These are phyloP conservation scores for Nyctibius grandis DNA, from an alignment of 2,797 vertebrate species.

Conservation along the genomic window DNA sequence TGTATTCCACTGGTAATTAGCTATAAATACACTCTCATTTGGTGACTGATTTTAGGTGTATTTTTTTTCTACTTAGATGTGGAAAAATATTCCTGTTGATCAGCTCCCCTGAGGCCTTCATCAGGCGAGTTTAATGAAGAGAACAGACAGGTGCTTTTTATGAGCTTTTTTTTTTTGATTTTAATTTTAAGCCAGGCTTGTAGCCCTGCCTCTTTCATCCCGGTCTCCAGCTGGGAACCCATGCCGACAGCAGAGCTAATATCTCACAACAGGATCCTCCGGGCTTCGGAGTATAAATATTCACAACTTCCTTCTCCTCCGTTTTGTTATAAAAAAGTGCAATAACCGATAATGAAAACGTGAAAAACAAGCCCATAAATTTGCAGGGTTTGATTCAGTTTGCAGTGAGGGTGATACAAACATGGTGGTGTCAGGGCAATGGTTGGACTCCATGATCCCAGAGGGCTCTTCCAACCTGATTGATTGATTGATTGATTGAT, in stretches of 20 bases:
- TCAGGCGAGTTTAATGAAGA: conserved; percentile 59
- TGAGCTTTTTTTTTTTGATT: not conserved
- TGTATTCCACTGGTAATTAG: not conserved
- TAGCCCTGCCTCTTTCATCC: not conserved
- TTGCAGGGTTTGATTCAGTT: not conserved
- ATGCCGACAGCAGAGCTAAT: not conserved
- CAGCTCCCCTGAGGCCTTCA: conserved; percentile 38
- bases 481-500: too few relatives aligned
- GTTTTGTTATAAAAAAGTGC: not conserved
- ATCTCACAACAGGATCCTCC: not conserved
- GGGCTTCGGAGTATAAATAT: not conserved
- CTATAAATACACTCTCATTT: conserved; percentile 54
- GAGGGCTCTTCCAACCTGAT: too few relatives aligned
- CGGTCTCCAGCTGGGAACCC: not conserved
- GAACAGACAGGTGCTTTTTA: conserved; percentile 53
- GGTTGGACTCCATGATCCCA: too few relatives aligned
- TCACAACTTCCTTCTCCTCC: not conserved
- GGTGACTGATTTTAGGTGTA: conserved; percentile 45
- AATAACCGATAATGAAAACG: not conserved
- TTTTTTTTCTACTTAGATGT: conserved; percentile 45
- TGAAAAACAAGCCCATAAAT: not conserved
- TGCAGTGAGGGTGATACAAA: not conserved
- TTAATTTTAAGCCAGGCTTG: not conserved
- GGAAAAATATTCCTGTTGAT: conserved; percentile 16
- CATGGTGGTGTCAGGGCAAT: too few relatives aligned